These are phyloP conservation scores for Charaxes varanes DNA, from an alignment of 1,140 invertebrate genomes.

Conservation along the genomic window DNA sequence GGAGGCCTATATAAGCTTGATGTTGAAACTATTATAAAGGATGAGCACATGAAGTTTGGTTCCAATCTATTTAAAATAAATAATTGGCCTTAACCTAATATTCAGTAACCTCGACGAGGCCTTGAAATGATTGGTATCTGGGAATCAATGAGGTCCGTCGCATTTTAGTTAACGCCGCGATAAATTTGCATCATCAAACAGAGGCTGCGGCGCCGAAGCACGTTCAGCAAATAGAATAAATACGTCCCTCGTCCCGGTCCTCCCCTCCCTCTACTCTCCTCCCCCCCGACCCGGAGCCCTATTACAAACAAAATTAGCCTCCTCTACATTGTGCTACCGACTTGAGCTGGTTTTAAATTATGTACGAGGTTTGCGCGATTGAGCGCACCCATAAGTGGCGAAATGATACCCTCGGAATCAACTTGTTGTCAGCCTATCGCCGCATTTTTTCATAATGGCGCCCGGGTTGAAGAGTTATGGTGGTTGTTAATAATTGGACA, in stretches of 20 bases:
- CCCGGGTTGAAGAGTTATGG: not conserved
- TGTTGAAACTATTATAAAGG: too few species aligned
- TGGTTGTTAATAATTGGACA: not conserved
- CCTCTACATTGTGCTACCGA: constrained; percentile 26
- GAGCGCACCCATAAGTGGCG: constrained; percentile 7
- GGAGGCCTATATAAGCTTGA: too few species aligned
- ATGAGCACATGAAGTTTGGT: too few species aligned
- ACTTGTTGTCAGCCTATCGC: not conserved
- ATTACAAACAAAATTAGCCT: constrained; percentile 59
- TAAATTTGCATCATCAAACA: constrained; percentile 71
- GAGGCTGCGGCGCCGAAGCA: constrained; percentile 48
- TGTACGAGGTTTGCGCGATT: constrained; percentile 4
- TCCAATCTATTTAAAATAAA: too few species aligned
- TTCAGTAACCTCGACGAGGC: too few species aligned
- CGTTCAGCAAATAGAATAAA: constrained; percentile 72
- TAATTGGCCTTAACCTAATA: too few species aligned
- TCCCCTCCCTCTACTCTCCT: constrained; percentile 10
- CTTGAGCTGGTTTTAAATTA: constrained; percentile 12
- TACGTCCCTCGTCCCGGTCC: constrained; percentile 47
- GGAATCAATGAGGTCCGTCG: constrained; percentile 56
- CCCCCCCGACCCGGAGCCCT: constrained; percentile 32
- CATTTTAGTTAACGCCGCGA: constrained; percentile 65
- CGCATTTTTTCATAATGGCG: constrained; percentile 1
- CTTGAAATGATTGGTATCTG: constrained; percentile 57
- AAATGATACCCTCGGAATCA: constrained; percentile 4